Evolutionary conservation across 2,113 vertebrate species (phyloP), one percentile per base, ranked within the genome.

Genomic region (Struthio camelus): DNA sequence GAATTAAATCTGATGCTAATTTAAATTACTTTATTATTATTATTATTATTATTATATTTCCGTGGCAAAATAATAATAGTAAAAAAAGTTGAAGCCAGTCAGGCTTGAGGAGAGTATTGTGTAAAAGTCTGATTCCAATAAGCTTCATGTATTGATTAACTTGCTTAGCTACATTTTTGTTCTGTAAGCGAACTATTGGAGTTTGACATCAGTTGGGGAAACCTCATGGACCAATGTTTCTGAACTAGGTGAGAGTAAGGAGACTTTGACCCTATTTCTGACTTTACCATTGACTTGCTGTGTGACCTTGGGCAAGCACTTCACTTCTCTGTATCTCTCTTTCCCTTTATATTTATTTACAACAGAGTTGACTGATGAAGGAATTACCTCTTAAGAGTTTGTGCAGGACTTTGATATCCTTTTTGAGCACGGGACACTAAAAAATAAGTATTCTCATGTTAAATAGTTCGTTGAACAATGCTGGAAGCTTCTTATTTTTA

Each of bases 401-500:
- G 25, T 32, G 67, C 24, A 48, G 54, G 16, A 48, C 38, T 91
- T 81, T 54, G 19, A 77, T 85, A 80, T 93, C 18, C 32, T 71
- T 91, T 92, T 78, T 78, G 62, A 82, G 56, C 22, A 58, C 9
- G 58, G 65, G 53, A 42, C 79, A 87, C 67, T 92, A 82, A 93
- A 95, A 95, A 77, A 83, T 73, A 87, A 87, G 38, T 90, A 51
- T 92, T 82, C 51, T 96, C 80, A 90, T 27, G 54, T 53, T 80
- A 88, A 84, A 44, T 46, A 67, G 94, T 91, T 93, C 78, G 80
- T 30, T 83, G 32, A 88, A 34, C n/a, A 72, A 46, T 79, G 70
- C 10, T 96, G 85, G 78, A 94, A 83, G 48, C 75, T 71, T 93
- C 95, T 94, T 85, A 87, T 89, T 96, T 97, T 85, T 69, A 50